Evolutionary conservation across 1,140 invertebrate genomes (phyloP).

Genomic region (Macrobrachium nipponense): DNA sequence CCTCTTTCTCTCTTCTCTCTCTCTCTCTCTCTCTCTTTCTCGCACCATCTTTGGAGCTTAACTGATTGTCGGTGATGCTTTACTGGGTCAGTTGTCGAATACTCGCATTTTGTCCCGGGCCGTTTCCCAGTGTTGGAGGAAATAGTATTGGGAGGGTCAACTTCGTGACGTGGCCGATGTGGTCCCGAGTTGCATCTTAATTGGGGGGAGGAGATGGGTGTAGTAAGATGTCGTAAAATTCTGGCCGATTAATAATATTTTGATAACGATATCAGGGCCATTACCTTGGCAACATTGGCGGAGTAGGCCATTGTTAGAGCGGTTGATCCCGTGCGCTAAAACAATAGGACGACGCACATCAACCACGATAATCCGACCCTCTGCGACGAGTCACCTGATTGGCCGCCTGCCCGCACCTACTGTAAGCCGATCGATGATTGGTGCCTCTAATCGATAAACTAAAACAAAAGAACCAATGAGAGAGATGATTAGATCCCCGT

Average conservation of each 20-base stretch:
- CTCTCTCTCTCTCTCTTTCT: not conserved
- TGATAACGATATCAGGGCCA: not conserved
- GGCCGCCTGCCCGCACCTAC: slow-evolving; percentile 42
- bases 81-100: no score
- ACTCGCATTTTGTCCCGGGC: not conserved
- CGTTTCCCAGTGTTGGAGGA: no score
- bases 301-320: slow-evolving; percentile 10
- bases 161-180: no score
- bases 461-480: slow-evolving; percentile 63
- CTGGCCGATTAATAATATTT: no score
- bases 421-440: slow-evolving; percentile 60
- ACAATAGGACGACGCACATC: slow-evolving; percentile 58
- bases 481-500: slow-evolving; percentile 59
- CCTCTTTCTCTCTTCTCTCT: not conserved
- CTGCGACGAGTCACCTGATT: slow-evolving; percentile 53
- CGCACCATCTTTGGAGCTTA: not conserved
- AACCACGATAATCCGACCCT: slow-evolving; percentile 40
- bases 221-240: no score
- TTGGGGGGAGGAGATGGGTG: not conserved
- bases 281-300: slow-evolving; percentile 16
- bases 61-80: not conserved
- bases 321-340: slow-evolving; percentile 47
- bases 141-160: no score
- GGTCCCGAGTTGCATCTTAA: no score
- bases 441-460: slow-evolving; percentile 59